phyloP scores from a whole-genome alignment of 1,140 invertebrate species.

The Pissodes strobi region DNA sequence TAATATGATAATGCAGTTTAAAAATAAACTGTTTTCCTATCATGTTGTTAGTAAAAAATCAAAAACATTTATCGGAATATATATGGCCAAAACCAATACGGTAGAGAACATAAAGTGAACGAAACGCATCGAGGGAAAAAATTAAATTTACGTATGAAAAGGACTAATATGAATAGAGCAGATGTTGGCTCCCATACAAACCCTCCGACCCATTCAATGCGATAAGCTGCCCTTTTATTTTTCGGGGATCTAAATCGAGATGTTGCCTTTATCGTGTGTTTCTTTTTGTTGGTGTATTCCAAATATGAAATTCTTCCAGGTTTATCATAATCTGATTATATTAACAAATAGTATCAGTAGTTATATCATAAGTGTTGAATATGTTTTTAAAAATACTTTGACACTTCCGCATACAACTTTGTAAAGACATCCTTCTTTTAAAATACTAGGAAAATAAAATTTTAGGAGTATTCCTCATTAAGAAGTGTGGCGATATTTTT shows the following conservation, averaged over 20 bases:
- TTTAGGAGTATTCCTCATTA: too few species aligned
- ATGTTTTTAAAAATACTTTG: too few species aligned
- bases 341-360: too few species aligned
- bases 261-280: not conserved
- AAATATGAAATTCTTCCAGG: too few species aligned
- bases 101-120: conserved; percentile 1
- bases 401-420: too few species aligned
- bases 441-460: too few species aligned
- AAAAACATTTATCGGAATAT: not conserved
- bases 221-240: conserved; percentile 10
- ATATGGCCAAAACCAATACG: not conserved
- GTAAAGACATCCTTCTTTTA: too few species aligned
- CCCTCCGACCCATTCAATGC: conserved; percentile 8
- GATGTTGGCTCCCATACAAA: conserved; percentile 13
- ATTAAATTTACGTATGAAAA: conserved; percentile 15
- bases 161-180: conserved; percentile 14
- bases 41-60: not conserved
- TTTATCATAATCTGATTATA: too few species aligned
- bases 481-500: too few species aligned
- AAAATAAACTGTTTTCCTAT: too few species aligned
- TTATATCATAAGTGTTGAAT: too few species aligned
- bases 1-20: too few species aligned
- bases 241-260: not conserved
- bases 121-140: conserved; percentile 5
- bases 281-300: not conserved